phyloP scores from a whole-genome alignment of 2,113 vertebrate genomes.

The Melanerpes aurifrons region DNA sequence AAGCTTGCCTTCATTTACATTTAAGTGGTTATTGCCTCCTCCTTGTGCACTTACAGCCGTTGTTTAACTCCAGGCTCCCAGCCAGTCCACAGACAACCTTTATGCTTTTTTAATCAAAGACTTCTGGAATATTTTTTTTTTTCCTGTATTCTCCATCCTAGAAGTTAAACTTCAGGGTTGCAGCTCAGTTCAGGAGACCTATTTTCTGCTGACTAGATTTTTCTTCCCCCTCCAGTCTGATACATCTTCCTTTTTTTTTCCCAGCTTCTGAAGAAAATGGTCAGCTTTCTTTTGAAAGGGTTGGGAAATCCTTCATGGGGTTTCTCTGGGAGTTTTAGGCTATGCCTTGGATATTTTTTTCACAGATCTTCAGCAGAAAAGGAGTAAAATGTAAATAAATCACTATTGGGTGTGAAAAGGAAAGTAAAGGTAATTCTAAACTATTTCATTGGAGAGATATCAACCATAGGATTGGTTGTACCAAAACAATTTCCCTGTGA shows the following conservation, averaged over 20 bases:
- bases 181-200: neutral
- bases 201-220: neutral
- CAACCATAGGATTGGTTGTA: too few relatives aligned
- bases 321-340: too few relatives aligned
- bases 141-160: neutral
- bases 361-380: too few relatives aligned
- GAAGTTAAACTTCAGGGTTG: neutral
- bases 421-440: too few relatives aligned
- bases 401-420: too few relatives aligned
- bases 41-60: neutral
- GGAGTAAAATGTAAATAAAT: too few relatives aligned
- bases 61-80: neutral
- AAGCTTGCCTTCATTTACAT: slow-evolving; percentile 23
- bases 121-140: neutral
- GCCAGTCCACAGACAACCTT: neutral
- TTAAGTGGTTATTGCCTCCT: slow-evolving; percentile 13
- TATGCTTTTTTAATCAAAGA: neutral
- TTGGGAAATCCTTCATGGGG: neutral
- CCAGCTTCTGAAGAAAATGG: neutral
- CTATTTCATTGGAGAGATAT: too few relatives aligned
- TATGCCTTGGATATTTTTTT: too few relatives aligned
- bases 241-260: neutral
- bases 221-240: neutral
- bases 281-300: neutral
- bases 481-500: too few relatives aligned